Evolutionary conservation across 2,888 invertebrate genomes (phyloP), one percentile per base, ranked within the genome.

Genomic region (Tridacna crocea): DNA sequence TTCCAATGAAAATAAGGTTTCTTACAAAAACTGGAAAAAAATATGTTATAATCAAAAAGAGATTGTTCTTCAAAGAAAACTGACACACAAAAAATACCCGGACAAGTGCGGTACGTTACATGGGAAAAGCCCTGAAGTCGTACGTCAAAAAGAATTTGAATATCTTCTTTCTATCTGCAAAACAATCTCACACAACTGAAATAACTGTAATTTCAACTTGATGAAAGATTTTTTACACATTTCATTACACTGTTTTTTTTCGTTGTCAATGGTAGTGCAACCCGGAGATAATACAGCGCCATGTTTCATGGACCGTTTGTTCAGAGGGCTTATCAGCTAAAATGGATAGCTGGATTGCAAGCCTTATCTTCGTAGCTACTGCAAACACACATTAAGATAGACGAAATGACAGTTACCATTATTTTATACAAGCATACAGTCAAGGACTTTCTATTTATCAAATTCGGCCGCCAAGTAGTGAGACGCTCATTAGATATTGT

Each of bases 361-460:
- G 70, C 19, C 22, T 70, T 70, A 70, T 70, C 70, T 48, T n/a
- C 51, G 15, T 51, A 24, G 70, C 70, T 70, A 70, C 70, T 70
- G 70, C 70, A 70, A 70, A 70, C 70, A 70, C 70, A 70, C 70
- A 70, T 70, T 70, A 70, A 70, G 70, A 70, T 70, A 70, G 48
- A 26, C 13, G 51, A 51, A 51, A 70, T 51, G 70, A 70, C 70
- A 70, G 48, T 24, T 51, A 0, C 51, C 70, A 70, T 70, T 70
- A 70, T 70, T 70, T n/a, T 47, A 51, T 51, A 51, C 26, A 51
- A 51, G 51, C 51, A 24, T 22, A 4, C 19, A 12, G 48, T 22
- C 47, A 22, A 26, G 51, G 70, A 22, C 70, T 46, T 19, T 48
- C 26, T 4, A 48, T 70, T 24, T 47, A 68, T 68, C 66, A 66